Base-by-base conservation (phyloP, 2,113 vertebrate genomes). In the Acrocephalus arundinaceus region DNA sequence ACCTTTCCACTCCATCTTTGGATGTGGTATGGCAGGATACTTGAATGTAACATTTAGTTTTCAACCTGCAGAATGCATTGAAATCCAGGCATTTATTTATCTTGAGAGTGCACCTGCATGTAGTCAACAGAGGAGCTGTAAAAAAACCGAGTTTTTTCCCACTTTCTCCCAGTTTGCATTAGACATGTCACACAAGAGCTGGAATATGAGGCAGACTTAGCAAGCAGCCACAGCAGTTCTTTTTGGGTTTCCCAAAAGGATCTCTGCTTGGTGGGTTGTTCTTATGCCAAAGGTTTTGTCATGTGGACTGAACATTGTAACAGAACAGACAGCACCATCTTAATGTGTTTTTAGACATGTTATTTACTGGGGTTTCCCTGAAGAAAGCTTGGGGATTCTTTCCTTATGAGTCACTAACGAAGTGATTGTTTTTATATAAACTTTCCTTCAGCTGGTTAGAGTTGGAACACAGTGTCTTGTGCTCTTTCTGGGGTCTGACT, bases 331-430 rank as follows among this genome's bases (percentile, higher is more conserved):
- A 97, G 30, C 88, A 95, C 96, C 96, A 94, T 97, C 96, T 97
- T 95, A 92, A 37, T 98, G 95, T 97, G 93, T 97, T 96, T 97
- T 95, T 92, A 96, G 93, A 95, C 94, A 63, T 97, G 90, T 98
- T 98, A 97, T 97, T 98, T 98, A 97, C 97, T 97, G 97, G 98
- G 98, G 97, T 97, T 98, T 98, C 97, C 98, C 97, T 98, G 96
- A 98, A 98, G 97, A 98, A 98, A 97, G 96, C 97, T 97, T 58
- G 57, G 85, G 84, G 66, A 98, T 98, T 98, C 94, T 97, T 98
- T 97, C 97, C 97, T 90, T 62, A 24, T 98, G 98, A 98, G 94
- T 98, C 98, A 98, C 85, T 94, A 90, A 97, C 97, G 19, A 96
- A 98, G 89, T 89, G 96, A 94, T 97, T 98, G 94, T 98, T 98